Conservation (phyloP, 2,888 invertebrate genomes). For the Xanthia togata region DNA sequence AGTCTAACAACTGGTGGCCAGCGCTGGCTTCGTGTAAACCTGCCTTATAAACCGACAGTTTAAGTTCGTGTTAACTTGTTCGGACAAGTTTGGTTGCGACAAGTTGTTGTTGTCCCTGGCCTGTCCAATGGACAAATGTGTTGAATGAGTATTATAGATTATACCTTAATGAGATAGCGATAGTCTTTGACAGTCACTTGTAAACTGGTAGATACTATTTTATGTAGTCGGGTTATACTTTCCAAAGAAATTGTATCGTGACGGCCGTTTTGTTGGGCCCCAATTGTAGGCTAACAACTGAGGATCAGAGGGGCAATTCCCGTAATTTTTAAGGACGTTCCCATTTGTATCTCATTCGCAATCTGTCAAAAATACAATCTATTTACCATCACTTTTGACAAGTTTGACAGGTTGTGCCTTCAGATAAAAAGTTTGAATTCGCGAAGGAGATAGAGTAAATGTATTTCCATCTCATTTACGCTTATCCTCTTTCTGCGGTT, state of each 20-base stretch:
- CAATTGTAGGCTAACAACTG: neutral
- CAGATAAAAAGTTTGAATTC: neutral
- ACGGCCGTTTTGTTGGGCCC: neutral
- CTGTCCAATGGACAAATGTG: slow-evolving; percentile 18
- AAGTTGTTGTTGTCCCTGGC: slow-evolving; percentile 50
- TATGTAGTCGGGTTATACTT: neutral
- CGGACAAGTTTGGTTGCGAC: slow-evolving; percentile 49
- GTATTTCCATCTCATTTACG: neutral
- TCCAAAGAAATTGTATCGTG: neutral
- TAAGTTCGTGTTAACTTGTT: slow-evolving; percentile 57
- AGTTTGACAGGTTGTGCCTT: too few relatives aligned
- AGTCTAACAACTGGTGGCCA: neutral
- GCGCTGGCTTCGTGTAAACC: slow-evolving; percentile 21
- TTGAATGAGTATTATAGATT: neutral
- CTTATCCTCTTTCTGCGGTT: neutral
- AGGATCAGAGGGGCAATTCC: too few relatives aligned
- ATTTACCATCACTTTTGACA: too few relatives aligned
- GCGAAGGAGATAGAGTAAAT: too few relatives aligned
- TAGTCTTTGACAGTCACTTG: neutral
- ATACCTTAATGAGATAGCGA: too few relatives aligned
- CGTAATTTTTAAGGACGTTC: too few relatives aligned
- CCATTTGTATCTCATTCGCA: too few relatives aligned
- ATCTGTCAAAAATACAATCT: too few relatives aligned
- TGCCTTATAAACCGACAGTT: slow-evolving; percentile 45
- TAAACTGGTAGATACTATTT: too few relatives aligned